A percentile compares a stretch with the other conserved stretches of the same genome.
These are phyloP conservation scores for Bradypus variegatus DNA, from an alignment of 2,797 vertebrate species.

Conservation along the genomic window DNA sequence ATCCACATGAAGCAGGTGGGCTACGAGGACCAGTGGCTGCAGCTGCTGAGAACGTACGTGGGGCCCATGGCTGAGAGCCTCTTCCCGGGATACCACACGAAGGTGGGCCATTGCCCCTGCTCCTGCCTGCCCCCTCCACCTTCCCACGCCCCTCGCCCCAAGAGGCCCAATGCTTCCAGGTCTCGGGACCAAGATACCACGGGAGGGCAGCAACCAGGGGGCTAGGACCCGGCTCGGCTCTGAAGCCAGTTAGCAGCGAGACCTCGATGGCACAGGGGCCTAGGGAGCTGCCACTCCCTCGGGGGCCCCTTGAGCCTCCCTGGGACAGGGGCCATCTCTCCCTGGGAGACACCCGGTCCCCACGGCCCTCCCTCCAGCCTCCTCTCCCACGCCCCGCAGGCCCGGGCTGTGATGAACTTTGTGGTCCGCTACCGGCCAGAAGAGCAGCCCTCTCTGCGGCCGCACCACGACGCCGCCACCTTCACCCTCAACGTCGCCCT, in stretches of 20 bases:
- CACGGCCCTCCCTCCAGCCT: neutral
- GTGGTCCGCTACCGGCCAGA: conserved; percentile 89
- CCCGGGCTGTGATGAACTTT: conserved; percentile 88
- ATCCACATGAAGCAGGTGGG: conserved; percentile 89
- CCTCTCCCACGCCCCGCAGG: conserved; percentile 65
- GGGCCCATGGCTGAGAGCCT: conserved; percentile 83
- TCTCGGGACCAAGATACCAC: neutral
- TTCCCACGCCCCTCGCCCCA: neutral
- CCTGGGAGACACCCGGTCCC: too few species aligned
- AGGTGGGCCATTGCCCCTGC: conserved; percentile 68
- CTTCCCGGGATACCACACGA: conserved; percentile 87
- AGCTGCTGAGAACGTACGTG: conserved; percentile 84
- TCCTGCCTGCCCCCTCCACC: neutral
- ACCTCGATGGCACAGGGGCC: too few species aligned
- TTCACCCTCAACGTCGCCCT: conserved; percentile 89
- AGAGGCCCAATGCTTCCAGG: fast-evolving
- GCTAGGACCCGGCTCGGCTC: too few species aligned
- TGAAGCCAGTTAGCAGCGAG: neutral
- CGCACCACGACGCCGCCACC: conserved; percentile 89
- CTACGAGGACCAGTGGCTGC: conserved; percentile 89
- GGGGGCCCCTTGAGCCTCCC: neutral
- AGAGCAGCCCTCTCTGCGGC: conserved; percentile 84
- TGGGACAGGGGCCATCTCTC: too few species aligned
- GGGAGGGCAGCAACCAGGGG: neutral
- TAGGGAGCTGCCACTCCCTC: too few species aligned